phyloP scores from a whole-genome alignment of 2,113 vertebrate species.

The Aepyceros melampus region DNA sequence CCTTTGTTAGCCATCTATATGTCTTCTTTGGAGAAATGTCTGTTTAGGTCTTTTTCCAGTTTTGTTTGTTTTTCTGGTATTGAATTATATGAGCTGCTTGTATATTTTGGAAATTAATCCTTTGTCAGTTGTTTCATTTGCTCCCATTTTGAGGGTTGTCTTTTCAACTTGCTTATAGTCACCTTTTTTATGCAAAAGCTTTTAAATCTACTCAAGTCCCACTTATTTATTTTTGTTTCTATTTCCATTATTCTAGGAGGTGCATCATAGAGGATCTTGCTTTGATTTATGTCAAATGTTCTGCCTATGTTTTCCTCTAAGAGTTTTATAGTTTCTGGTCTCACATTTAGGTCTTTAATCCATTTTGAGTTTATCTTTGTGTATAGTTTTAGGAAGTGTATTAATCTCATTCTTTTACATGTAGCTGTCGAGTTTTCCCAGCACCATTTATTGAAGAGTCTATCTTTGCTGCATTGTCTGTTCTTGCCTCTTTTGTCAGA shows the following conservation, averaged over 20 bases:
- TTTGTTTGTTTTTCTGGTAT: background rate
- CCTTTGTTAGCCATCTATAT: background rate
- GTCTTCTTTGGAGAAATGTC: background rate
- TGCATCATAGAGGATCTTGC: background rate
- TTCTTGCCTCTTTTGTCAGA: background rate
- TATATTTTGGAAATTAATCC: background rate
- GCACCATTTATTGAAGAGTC: background rate
- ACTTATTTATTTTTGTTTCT: background rate
- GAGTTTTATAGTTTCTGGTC: background rate
- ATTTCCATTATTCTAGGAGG: background rate
- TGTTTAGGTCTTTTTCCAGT: background rate
- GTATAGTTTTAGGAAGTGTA: background rate
- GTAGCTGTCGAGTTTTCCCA: background rate
- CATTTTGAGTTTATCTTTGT: background rate
- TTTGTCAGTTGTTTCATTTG: background rate
- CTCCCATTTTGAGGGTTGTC: background rate
- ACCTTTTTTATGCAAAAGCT: background rate
- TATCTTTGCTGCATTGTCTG: background rate
- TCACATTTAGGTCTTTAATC: background rate
- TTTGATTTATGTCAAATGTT: background rate
- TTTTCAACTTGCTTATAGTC: background rate
- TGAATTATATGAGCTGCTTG: background rate
- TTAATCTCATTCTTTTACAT: background rate
- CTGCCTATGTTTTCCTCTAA: background rate
- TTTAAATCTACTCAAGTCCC: background rate